Conservation (phyloP, 2,113 vertebrate genomes). For the Oreamnos americanus region DNA sequence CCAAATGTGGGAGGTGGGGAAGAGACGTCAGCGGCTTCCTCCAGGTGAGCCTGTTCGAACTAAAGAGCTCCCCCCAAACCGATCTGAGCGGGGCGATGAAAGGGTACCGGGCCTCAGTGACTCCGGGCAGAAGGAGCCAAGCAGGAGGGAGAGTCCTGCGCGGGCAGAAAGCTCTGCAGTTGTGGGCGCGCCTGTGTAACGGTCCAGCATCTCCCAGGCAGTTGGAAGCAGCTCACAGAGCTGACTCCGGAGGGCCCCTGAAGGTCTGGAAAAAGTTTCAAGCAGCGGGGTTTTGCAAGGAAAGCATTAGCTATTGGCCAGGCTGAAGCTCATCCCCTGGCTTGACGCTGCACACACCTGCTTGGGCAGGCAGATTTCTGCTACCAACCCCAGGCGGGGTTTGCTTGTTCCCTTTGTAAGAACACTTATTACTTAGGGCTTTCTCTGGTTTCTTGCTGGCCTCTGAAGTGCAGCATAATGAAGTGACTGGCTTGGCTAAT, state of each 20-base stretch:
- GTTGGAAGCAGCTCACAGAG: not conserved
- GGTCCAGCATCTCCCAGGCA: not conserved
- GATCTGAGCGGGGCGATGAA: not conserved
- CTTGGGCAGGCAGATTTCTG: slow-evolving; percentile 26
- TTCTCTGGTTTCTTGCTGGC: slow-evolving; percentile 25
- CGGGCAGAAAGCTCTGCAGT: slow-evolving; percentile 62
- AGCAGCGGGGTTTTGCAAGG: slow-evolving; percentile 40
- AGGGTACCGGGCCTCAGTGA: slow-evolving; percentile 31
- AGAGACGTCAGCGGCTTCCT: not conserved
- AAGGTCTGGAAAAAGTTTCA: slow-evolving; percentile 78
- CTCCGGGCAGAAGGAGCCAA: slow-evolving; percentile 38
- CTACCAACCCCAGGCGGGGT: not conserved
- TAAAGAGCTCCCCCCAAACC: not conserved
- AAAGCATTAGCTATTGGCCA: slow-evolving; percentile 3
- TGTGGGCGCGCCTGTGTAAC: slow-evolving; percentile 37
- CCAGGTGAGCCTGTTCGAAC: not conserved
- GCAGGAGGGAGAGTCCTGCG: slow-evolving; percentile 21
- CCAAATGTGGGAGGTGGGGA: not conserved
- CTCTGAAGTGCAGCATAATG: slow-evolving; percentile 57
- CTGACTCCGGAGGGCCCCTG: slow-evolving; percentile 42
- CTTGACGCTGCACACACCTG: not conserved
- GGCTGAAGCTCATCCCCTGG: slow-evolving; percentile 30
- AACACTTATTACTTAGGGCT: slow-evolving; percentile 38
- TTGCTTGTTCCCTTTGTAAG: slow-evolving; percentile 7
- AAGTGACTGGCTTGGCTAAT: slow-evolving; percentile 62